These are phyloP conservation scores for Drosophila anomalata DNA, from an alignment of 2,888 invertebrate genomes.

Conservation along the genomic window DNA sequence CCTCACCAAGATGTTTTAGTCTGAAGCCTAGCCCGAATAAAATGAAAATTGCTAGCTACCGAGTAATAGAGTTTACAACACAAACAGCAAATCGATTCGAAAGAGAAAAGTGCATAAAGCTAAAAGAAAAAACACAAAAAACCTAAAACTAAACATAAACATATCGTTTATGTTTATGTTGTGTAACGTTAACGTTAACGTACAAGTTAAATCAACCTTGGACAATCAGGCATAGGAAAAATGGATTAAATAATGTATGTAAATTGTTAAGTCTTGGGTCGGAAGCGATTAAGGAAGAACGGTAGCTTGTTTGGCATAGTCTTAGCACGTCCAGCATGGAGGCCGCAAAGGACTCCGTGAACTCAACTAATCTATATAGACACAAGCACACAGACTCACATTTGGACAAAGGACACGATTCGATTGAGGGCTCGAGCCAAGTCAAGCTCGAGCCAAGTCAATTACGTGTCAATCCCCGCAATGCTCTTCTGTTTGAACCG, in stretches of 20 bases:
- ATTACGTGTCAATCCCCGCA: conserved; percentile 46
- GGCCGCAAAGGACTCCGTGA: conserved; percentile 29
- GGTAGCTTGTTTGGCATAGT: conserved; percentile 46
- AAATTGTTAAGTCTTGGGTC: conserved; percentile 34
- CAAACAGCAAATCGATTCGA: conserved; percentile 15
- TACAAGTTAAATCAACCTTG: conserved; percentile 63
- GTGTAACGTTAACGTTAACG: conserved; percentile 25
- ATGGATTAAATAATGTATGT: conserved; percentile 51
- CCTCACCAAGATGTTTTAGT: conserved; percentile 58
- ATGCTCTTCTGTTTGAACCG: conserved; percentile 41
- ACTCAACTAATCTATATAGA: conserved; percentile 33
- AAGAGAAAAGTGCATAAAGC: conserved; percentile 11
- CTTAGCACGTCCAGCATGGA: conserved; percentile 49
- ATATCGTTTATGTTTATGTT: not conserved
- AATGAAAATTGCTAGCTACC: conserved; percentile 25
- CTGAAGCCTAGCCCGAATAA: conserved; percentile 52
- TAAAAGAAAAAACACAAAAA: conserved; percentile 23
- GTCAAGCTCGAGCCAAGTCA: conserved; percentile 30
- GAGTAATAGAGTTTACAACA: conserved; percentile 6
- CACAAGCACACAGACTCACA: conserved; percentile 1
- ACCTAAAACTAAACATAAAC: conserved; percentile 20
- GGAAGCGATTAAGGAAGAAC: conserved; percentile 5
- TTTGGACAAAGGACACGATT: conserved; percentile 14
- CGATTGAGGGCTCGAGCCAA: conserved; percentile 37
- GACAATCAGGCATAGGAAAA: conserved; percentile 69